Evolutionary conservation across 2,113 vertebrate species (phyloP), one percentile per base, ranked within the genome.

Genomic region (Rhinopithecus roxellana): DNA sequence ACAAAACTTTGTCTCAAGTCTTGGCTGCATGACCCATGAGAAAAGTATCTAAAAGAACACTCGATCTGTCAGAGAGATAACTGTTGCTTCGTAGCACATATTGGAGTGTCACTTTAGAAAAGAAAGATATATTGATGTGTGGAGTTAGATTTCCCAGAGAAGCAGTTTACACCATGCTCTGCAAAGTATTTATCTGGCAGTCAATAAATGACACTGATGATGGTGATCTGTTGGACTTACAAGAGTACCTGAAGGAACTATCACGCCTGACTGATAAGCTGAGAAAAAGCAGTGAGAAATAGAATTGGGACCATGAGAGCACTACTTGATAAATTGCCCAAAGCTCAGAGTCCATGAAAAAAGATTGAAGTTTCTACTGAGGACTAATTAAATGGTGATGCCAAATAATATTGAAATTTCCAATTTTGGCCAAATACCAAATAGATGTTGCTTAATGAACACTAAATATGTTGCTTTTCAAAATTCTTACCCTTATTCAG

Each of bases 91-190:
- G 84, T 70, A 78, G 70, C 69, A 86, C 10, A 61, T n/a, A 74
- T 12, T 16, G 27, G 11, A 95, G 35, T 86, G 22, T 20, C 83
- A 89, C 74, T 89, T 94, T 77, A 45, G 52, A 38, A 88, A 89
- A 93, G 20, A 82, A 89, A 95, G 55, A 52, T 92, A 6, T 52
- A 97, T 82, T 75, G 72, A 69, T 75, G 72, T 64, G 48, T 86
- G 75, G 40, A 59, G 25, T 5, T 81, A 90, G 90, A 79, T 96
- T 89, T 97, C 74, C 82, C 93, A 91, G 70, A 92, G 61, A 96
- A 95, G 69, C n/a, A 91, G 45, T 96, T 96, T 80, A 92, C 20
- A 90, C 20, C n/a, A n/a, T 94, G 52, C 52, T 92, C 89, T 95
- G 79, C 14, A 70, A 94, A 90, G 75, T 87, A 83, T 87, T 94